Evolutionary conservation across 2,113 vertebrate species (phyloP).

Genomic region (Hypanus sabinus): DNA sequence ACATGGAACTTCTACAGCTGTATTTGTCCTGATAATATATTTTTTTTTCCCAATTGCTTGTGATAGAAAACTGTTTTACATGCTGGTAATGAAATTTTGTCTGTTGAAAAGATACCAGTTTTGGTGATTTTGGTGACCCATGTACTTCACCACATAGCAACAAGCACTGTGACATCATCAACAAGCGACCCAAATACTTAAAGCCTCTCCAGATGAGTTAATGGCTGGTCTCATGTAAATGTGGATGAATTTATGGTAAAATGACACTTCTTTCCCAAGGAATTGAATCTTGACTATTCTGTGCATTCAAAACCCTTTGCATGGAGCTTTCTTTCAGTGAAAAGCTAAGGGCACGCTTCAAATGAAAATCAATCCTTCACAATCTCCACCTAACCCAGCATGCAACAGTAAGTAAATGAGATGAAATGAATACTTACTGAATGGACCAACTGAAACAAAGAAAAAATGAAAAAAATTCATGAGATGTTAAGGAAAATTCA

Average conservation of each 20-base stretch:
- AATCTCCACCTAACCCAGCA: conserved; percentile 41
- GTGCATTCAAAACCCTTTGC: not conserved
- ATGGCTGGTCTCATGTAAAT: not conserved
- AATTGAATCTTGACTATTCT: not conserved
- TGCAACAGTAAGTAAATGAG: conserved; percentile 50
- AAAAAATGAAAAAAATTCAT: conserved; percentile 47
- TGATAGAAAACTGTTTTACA: not conserved
- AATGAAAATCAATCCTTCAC: conserved; percentile 4
- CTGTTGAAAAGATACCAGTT: not conserved
- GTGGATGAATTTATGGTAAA: conserved; percentile 8
- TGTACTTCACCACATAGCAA: not conserved
- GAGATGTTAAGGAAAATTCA: conserved; percentile 44
- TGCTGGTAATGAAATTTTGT: not conserved
- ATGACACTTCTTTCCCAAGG: not conserved
- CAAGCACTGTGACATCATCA: conserved; percentile 1
- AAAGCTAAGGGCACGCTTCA: not conserved
- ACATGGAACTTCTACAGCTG: not conserved
- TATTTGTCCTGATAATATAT: too few relatives aligned
- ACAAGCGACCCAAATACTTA: not conserved
- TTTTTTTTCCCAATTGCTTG: not conserved
- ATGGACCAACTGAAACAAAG: conserved; percentile 63
- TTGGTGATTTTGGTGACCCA: not conserved
- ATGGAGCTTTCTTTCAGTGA: not conserved
- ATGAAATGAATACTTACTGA: conserved; percentile 75
- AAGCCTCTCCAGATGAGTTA: not conserved